Evolutionary conservation across 2,797 vertebrate genomes (phyloP), one percentile per base, ranked within the genome.

Genomic region (Danio choprae): DNA sequence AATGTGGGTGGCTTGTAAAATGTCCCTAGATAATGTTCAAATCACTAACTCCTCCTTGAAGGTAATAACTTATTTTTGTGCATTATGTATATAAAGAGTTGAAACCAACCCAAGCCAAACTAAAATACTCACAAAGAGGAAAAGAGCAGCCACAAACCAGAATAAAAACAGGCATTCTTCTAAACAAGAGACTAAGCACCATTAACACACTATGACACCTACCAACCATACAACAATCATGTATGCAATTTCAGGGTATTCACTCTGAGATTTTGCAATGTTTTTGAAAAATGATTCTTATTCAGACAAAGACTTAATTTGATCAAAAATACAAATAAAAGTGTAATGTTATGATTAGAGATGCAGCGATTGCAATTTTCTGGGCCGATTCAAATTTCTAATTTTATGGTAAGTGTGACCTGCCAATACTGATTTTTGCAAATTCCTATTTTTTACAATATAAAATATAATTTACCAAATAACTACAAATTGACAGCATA

Each of bases 1-100:
- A 38, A 50, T 50, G 56, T 74, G 58, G 56, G 58, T 62, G 44
- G 72, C 43, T 12, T 40, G 10, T 38, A 15, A 60, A 74, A 74
- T 18, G 56, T 50, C 43, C 43, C 10, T 60, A 48, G 58, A 62
- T 13, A 18, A 48, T 40, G 36, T 74, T 50, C 16, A 13, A 50
- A 74, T 38, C 29, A 48, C 8, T 48, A 46, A 60, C 11, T 74
- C 16, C 50, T 63, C 43, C 74, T 50, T 62, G 6, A 51, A 13
- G 11, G 4, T 51, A 51, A 51, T 51, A 51, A 11, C n/a, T 16
- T 29, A 29, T 29, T 29, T 29, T 29, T 18, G 36, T 36, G 56
- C 3, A 46, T 72, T 72, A 43, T 46, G 9, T 20, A 74, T 36
- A 13, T 63, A 16, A 44, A 40, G 16, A 11, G 5, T 22, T 29